Percentiles rank a stretch among this genome's conserved stretches.
These are phyloP conservation scores for Enoplosus armatus DNA, from an alignment of 2,797 vertebrate genomes.

Conservation along the genomic window DNA sequence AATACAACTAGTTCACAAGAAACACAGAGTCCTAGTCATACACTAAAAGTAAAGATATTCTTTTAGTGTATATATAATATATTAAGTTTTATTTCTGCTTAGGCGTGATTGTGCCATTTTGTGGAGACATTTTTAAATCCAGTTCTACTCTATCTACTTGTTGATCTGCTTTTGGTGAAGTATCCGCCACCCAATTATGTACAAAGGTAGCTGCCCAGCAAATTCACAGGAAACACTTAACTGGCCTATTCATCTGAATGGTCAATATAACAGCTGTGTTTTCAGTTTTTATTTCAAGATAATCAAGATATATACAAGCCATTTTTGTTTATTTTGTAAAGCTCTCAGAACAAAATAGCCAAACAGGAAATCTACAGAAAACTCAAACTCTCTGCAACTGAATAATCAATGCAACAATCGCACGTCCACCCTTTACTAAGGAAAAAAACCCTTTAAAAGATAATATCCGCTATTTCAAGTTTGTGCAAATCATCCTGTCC, in stretches of 20 bases:
- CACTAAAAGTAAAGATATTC: no score
- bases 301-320: conserved; percentile 14
- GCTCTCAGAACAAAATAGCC: background rate
- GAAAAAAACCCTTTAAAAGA: no score
- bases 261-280: conserved; percentile 1
- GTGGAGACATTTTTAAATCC: background rate
- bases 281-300: conserved; percentile 24
- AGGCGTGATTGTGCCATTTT: no score
- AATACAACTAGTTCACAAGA: background rate
- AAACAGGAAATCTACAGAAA: background rate
- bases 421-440: no score
- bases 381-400: no score
- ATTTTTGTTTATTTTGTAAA: background rate
- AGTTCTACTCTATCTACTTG: background rate
- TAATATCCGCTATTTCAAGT: background rate
- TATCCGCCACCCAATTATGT: background rate
- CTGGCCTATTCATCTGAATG: conserved; percentile 2
- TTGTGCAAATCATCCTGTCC: background rate
- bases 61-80: no score
- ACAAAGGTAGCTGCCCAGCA: conserved; percentile 14
- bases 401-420: conserved; percentile 22
- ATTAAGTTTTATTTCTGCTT: background rate
- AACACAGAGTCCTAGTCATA: no score
- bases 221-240: conserved; percentile 17
- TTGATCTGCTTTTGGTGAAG: background rate